Conservation (phyloP, 37 sponge, comb jelly and placozoan species). For the Hormiphora californensis region DNA sequence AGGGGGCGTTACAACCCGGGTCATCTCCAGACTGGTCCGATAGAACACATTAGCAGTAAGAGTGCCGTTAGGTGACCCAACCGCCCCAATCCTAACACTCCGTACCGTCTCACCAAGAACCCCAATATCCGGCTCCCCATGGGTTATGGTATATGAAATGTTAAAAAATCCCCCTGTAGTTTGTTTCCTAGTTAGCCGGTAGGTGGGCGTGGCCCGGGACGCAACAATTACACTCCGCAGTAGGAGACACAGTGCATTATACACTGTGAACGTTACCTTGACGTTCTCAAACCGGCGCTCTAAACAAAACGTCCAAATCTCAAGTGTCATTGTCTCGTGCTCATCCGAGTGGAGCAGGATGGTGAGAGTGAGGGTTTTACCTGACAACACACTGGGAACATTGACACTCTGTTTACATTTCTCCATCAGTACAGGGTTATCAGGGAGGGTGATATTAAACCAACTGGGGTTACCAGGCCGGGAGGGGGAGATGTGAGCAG, state of each 20-base stretch:
- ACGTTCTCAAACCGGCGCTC: neutral
- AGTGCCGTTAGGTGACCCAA: conserved; percentile 24
- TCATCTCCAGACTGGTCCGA: conserved; percentile 5
- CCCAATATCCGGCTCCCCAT: neutral
- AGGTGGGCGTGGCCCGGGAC: conserved; percentile 31
- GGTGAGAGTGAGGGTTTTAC: neutral
- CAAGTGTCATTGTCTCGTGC: conserved; percentile 30
- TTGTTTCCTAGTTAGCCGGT: conserved; percentile 16
- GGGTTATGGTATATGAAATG: neutral
- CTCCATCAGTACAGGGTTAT: neutral
- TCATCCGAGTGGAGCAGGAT: conserved; percentile 3
- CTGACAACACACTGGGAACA: neutral
- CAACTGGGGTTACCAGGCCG: neutral
- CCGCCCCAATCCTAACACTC: conserved; percentile 10
- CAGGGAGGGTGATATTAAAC: conserved; percentile 9
- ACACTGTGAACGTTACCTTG: conserved; percentile 42
- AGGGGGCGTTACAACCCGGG: neutral
- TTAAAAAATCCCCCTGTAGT: conserved; percentile 27
- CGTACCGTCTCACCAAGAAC: conserved; percentile 5
- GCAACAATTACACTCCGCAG: conserved; percentile 11
- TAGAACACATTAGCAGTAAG: conserved; percentile 9
- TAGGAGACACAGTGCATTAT: conserved; percentile 36
- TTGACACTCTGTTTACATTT: conserved; percentile 35
- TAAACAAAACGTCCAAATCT: conserved; percentile 39
- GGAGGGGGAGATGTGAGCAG: neutral